A percentile compares a stretch with the other conserved stretches of the same genome.
phyloP scores from a whole-genome alignment of 2,888 invertebrate genomes.

The Sinopyrophorus schimmeli region DNA sequence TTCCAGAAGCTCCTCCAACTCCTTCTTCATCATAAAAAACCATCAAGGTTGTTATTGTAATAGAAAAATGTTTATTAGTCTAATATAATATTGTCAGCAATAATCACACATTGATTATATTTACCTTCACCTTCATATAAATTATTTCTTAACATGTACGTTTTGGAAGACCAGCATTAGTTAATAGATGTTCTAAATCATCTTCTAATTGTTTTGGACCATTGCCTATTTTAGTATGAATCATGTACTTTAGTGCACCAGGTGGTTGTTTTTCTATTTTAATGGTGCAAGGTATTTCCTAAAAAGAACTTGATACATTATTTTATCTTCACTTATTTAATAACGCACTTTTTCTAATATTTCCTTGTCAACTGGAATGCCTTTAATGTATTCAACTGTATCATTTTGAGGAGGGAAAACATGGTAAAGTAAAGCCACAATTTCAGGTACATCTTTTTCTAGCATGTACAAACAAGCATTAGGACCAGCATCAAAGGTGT shows the following conservation, averaged over 20 bases:
- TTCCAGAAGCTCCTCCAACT: background rate
- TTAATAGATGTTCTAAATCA: conserved; percentile 57
- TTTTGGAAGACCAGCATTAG: conserved; percentile 57
- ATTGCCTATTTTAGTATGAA: conserved; percentile 80
- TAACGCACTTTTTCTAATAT: too few species aligned
- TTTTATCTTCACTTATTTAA: too few species aligned
- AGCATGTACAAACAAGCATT: conserved; percentile 90
- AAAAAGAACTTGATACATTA: too few species aligned
- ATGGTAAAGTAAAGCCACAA: conserved; percentile 69
- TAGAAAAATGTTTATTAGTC: too few species aligned
- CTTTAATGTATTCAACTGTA: conserved; percentile 60
- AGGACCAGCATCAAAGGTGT: conserved; percentile 98
- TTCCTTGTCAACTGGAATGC: conserved; percentile 55
- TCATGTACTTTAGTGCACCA: conserved; percentile 63
- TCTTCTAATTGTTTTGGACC: conserved; percentile 67
- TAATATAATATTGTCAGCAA: too few species aligned
- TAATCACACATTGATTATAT: too few species aligned
- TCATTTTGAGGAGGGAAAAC: conserved; percentile 67
- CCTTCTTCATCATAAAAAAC: too few species aligned
- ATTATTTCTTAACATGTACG: conserved; percentile 12
- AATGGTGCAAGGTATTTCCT: too few species aligned
- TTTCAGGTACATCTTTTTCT: conserved; percentile 71
- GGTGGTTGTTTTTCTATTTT: too few species aligned
- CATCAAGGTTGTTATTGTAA: too few species aligned
- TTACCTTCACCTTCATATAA: too few species aligned